Evolutionary conservation across 2,113 vertebrate species (phyloP), one percentile per base, ranked within the genome.

Genomic region (Dromiciops gliroides): DNA sequence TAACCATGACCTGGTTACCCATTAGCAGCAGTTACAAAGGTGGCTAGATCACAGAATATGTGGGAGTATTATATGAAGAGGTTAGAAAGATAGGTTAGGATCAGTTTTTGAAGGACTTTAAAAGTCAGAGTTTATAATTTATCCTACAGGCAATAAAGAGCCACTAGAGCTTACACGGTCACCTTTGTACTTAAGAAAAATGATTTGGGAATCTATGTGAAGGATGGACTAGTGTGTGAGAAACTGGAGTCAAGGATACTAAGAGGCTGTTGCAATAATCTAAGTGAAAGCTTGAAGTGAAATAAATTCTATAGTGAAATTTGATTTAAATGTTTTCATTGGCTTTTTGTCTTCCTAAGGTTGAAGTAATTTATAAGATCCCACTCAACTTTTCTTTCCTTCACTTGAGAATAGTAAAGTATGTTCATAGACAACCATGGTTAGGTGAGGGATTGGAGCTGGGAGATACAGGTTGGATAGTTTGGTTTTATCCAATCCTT

Each of bases 291-390:
- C 19, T 83, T 83, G n/a, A 83, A 75, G 91, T 47, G 37, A 95
- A 94, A 67, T 88, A 97, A 97, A 83, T 89, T 51, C 51, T 93
- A 90, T 48, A 91, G 91, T 94, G 83, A 96, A 96, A 94, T 9
- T 96, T 49, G 3, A 11, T 90, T 97, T 94, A 75, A 75, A n/a
- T 94, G 37, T 37, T 93, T 90, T 93, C 52, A 23, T 93, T 83
- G 37, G 16, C 16, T 67, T 89, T 93, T 60, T 96, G 47, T 91
- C n/a, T 44, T 83, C 67, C 67, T 83, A 83, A 83, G 93, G 49
- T 93, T 96, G 95, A 95, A 92, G 44, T 94, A 93, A 83, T 83
- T 19, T n/a, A n/a, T 83, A 83, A 83, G n/a, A 44, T 83, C 3
- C 56, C 53, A 31, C 9, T 31, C 0, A 9, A 31, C 11, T 60